These are phyloP conservation scores for Mellilla xanthometata DNA, from an alignment of 2,888 invertebrate species.

Conservation along the genomic window DNA sequence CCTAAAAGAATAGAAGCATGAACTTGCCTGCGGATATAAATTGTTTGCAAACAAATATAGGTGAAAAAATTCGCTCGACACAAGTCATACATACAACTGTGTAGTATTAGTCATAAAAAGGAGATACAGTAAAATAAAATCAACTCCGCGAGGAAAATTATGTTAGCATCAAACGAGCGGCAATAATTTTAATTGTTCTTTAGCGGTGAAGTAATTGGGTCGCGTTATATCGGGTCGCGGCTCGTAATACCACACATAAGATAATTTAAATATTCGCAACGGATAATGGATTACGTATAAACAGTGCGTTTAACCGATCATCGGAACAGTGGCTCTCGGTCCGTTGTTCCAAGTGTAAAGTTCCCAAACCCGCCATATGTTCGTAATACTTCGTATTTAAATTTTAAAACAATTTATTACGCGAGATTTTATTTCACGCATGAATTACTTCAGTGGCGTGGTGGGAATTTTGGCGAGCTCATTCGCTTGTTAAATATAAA, in stretches of 20 bases:
- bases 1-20: slow-evolving; percentile 22
- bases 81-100: neutral
- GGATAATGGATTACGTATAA: neutral
- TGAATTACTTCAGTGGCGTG: slow-evolving; percentile 17
- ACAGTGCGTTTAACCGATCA: slow-evolving; percentile 12
- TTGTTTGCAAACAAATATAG: neutral
- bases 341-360: slow-evolving; percentile 23
- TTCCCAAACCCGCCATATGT: slow-evolving; percentile 26
- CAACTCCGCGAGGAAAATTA: neutral
- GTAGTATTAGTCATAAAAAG: too few relatives aligned
- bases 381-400: slow-evolving; percentile 23
- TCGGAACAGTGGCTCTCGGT: slow-evolving; percentile 15
- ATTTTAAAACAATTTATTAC: slow-evolving; percentile 25
- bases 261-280: slow-evolving; percentile 9
- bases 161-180: neutral
- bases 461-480: slow-evolving; percentile 29
- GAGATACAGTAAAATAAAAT: too few relatives aligned
- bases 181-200: neutral
- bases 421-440: slow-evolving; percentile 17
- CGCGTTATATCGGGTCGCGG: neutral
- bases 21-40: slow-evolving; percentile 2
- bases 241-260: neutral
- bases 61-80: neutral
- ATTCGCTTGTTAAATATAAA: slow-evolving; percentile 51
- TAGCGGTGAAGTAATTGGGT: slow-evolving; percentile 1